Base-by-base conservation (phyloP, 1,140 invertebrate genomes). In the Drosophila pandora region DNA sequence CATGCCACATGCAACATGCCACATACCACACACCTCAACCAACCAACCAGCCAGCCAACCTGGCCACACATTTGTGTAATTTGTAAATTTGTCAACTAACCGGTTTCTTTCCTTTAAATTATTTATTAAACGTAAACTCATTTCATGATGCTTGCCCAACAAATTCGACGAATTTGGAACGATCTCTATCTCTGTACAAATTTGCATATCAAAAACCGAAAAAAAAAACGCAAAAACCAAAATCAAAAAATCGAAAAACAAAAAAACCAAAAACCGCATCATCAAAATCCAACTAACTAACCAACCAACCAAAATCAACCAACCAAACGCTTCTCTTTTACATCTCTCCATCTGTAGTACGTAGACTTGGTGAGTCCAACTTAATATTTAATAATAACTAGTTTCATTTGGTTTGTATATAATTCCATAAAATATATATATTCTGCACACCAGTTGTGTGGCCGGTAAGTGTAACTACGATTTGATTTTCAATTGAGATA, bases 81-180 rank as follows among this genome's bases (percentile, higher is more conserved):
- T 69, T 70, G 64, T 69, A 55, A 62, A 69, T 56, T 62, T 61
- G 56, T 60, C 71, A 48, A 83, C 81, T 76, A 80, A 83, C 56
- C 45, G 57, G 57, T 68, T 76, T 77, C 67, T 76, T 70, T 77
- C 49, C 64, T 77, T 77, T 55, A 74, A 75, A 69, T 69, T 49
- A 77, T 76, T 50, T 59, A 58, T 63, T 34, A 64, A 68, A 60
- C 76, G 58, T 84, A 84, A 88, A 79, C 43, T 57, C 79, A 89
- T 88, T 79, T 88, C 83, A 88, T 88, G 79, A 73, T 89, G 83
- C 84, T 88, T 88, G 79, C 84, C 74, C 85, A 79, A 88, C 79
- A 76, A 88, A 88, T 87, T 87, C 83, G 83, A 69, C 79, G 82
- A 79, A 87, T 87, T 85, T 65, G 82, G 82, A 87, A 69, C 70